Base-by-base conservation (phyloP, 2,888 invertebrate species). In the Cephus pygmeus region DNA sequence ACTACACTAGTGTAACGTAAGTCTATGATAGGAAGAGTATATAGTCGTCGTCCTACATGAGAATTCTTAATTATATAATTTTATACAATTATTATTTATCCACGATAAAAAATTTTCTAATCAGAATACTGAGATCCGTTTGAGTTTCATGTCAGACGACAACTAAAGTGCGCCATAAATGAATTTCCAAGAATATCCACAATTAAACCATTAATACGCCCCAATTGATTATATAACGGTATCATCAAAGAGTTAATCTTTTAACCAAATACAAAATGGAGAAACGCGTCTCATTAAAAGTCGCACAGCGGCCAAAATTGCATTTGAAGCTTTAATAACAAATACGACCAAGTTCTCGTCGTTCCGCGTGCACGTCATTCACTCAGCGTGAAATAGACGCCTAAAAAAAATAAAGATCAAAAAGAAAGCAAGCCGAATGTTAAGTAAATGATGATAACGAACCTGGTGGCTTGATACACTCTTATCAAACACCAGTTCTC, bases 401-500 rank as follows among this genome's bases (percentile, higher is more conserved):
- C 69, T 73, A 33, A 78, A 79, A 68, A 74, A 71, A 75, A 68
- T 69, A 79, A 71, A 73, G 75, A 69, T 56, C 35, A 76, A 71
- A 69, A 73, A 73, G 56, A 11, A 23, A 75, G 69, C 56, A 69
- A 77, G 40, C 75, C 68, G 12, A 30, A 40, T 69, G 73, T 71
- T 34, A 33, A 30, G n/a, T 69, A 77, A 75, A 82, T 78, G 75
- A 87, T 87, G 83, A 81, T 90, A 93, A 90, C 85, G 93, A 93
- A 94, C 93, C 95, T 93, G 93, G 93, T 92, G 92, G 92, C 92
- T 93, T 93, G 92, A 92, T 91, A 93, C 91, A 91, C 91, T 91
- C 92, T 93, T 94, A 95, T 96, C 95, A 96, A 95, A 96, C 96
- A 96, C 96, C 96, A 96, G 96, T 96, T 96, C 94, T 95, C 96